Evolutionary conservation across 2,797 vertebrate species (phyloP).

Genomic region (Etheostoma nigrum): DNA sequence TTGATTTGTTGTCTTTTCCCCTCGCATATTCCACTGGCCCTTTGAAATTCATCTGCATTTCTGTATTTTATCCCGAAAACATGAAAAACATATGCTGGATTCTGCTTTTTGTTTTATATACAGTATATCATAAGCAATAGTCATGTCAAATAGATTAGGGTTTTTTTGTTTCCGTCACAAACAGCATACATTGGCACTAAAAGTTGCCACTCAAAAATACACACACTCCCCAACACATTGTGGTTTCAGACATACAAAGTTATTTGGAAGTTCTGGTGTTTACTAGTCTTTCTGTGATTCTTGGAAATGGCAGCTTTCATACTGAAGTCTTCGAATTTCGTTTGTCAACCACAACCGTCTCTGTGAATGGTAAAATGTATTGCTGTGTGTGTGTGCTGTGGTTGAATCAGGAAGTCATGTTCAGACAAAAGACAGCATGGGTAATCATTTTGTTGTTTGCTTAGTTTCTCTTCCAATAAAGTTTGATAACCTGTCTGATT

Average conservation of each 20-base stretch:
- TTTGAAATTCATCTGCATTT: no score
- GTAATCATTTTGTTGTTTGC: no score
- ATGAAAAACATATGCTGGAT: no score
- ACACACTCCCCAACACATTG: background rate
- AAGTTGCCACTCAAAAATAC: background rate
- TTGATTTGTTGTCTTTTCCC: no score
- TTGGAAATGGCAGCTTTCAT: slow-evolving; percentile 1
- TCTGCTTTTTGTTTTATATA: no score
- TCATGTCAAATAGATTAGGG: background rate
- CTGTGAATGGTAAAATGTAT: background rate
- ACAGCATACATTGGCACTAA: background rate
- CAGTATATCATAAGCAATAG: no score
- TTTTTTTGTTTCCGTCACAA: background rate
- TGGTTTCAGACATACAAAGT: background rate
- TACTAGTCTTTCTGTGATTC: background rate
- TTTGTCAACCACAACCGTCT: background rate
- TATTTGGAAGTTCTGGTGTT: background rate
- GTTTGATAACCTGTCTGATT: background rate
- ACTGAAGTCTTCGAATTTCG: background rate
- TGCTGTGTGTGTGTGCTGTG: background rate
- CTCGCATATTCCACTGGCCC: no score
- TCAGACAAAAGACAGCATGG: background rate
- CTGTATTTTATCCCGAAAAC: no score
- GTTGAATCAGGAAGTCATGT: slow-evolving; percentile 2
- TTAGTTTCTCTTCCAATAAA: background rate